Evolutionary conservation across 2,113 vertebrate species (phyloP), one percentile per base, ranked within the genome.

Genomic region (Cervus canadensis): DNA sequence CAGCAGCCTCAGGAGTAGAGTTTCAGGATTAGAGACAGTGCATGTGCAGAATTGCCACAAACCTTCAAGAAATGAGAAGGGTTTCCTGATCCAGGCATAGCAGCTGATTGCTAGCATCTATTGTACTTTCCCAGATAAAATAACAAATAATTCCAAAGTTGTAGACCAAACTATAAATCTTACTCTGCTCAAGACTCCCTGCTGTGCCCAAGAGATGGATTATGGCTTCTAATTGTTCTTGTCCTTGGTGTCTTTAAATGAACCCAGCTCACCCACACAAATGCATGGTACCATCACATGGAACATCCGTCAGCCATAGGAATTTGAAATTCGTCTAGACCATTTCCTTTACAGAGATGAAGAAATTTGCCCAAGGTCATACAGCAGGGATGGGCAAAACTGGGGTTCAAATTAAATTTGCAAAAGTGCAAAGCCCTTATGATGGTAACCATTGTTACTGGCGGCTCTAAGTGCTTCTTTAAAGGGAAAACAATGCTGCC

Each of bases 301-400:
- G 94, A 91, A 74, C 43, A 60, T 88, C 95, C 5, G 0, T 26
- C 11, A n/a, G 86, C 93, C n/a, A 74, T 19, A 40, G 91, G 84
- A 71, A 64, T 15, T 89, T 26, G 78, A 76, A 93, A 97, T 95
- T 79, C 5, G 17, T 98, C 95, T 97, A 97, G 96, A 97, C 95
- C 57, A 79, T 89, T 97, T 97, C 93, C 92, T 89, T 94, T 71
- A 83, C 26, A 78, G 30, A 96, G 88, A 83, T 93, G 82, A 94
- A 95, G 91, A 97, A 84, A 97, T 84, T 74, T 95, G 56, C 93
- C 87, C 56, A 79, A 94, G 86, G 78, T 96, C 85, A 93, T 30
- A 82, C 12, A 64, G 36, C 57, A 86, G 33, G 74, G 91, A 87
- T 33, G 82, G 84, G 50, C 59, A 90, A 97, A 78, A 59, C 40